Evolutionary conservation across 2,797 vertebrate genomes (phyloP).

Genomic region (Siniperca obscura): DNA sequence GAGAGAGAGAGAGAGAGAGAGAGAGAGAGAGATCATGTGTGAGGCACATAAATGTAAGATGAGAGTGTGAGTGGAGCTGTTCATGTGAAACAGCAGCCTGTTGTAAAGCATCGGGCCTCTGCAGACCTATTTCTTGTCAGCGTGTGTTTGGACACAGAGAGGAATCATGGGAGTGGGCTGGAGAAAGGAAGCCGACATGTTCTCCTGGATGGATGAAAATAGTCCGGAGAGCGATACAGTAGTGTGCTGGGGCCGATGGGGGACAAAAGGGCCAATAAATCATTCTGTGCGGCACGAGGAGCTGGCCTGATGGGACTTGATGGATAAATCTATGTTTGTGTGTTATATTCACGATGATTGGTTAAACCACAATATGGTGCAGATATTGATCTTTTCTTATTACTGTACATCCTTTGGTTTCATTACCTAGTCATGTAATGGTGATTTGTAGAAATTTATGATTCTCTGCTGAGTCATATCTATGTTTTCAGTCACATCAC

Average conservation of each 20-base stretch:
- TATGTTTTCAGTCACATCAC: background rate
- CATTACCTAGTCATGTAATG: too few relatives aligned
- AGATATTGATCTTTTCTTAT: background rate
- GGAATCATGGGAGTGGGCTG: constrained; percentile 60
- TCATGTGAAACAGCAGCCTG: constrained; percentile 64
- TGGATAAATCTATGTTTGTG: constrained; percentile 46
- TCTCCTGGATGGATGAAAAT: constrained; percentile 65
- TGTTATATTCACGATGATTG: constrained; percentile 18
- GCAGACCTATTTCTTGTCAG: constrained; percentile 64
- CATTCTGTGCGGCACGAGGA: constrained; percentile 14
- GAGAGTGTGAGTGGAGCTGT: constrained; percentile 55
- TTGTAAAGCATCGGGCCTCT: constrained; percentile 50
- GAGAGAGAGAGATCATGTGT: constrained; percentile 8
- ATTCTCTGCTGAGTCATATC: too few relatives aligned
- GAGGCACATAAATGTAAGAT: constrained; percentile 53
- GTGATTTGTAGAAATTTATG: too few relatives aligned
- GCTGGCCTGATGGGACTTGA: constrained; percentile 18
- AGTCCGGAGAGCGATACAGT: constrained; percentile 24
- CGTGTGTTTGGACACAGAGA: constrained; percentile 68
- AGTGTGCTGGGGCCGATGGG: constrained; percentile 16
- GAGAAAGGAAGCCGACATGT: constrained; percentile 50
- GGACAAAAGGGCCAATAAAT: constrained; percentile 43
- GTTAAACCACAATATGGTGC: background rate
- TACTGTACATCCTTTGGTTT: too few relatives aligned
- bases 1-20: constrained; percentile 28